These are phyloP conservation scores for Cheilosia grossa DNA, from an alignment of 2,888 invertebrate species.

Conservation along the genomic window DNA sequence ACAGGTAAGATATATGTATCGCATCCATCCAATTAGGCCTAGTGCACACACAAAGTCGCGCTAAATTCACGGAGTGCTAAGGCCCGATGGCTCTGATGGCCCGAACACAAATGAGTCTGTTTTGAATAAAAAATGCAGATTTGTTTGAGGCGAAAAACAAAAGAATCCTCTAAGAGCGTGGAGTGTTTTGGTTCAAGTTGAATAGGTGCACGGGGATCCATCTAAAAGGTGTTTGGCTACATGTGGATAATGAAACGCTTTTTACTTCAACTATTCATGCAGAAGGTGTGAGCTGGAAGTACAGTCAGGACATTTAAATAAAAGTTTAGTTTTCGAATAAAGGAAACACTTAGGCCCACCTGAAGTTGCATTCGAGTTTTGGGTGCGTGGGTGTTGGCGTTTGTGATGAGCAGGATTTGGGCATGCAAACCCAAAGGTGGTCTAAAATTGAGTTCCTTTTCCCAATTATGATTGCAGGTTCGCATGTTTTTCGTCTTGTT, in stretches of 20 bases:
- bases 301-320: neutral
- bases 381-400: no score
- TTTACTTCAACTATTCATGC: constrained; percentile 8
- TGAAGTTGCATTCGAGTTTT: no score
- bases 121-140: constrained; percentile 20
- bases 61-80: constrained; percentile 23
- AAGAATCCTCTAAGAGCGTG: neutral
- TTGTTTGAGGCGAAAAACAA: constrained; percentile 16
- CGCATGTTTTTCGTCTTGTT: no score
- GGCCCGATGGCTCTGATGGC: constrained; percentile 54
- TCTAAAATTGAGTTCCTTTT: no score
- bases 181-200: constrained; percentile 3
- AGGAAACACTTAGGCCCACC: neutral
- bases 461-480: no score
- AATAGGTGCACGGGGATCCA: constrained; percentile 15
- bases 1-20: neutral
- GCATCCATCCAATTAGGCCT: constrained; percentile 58
- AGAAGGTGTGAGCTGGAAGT: neutral
- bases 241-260: constrained; percentile 6
- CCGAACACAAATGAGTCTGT: constrained; percentile 40
- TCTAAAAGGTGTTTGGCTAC: neutral
- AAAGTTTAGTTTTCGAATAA: neutral
- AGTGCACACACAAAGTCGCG: constrained; percentile 32
- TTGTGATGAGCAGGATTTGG: no score
- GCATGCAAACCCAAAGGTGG: no score